These are phyloP conservation scores for Uromys caudimaculatus DNA, from an alignment of 2,797 vertebrate species.

Conservation along the genomic window DNA sequence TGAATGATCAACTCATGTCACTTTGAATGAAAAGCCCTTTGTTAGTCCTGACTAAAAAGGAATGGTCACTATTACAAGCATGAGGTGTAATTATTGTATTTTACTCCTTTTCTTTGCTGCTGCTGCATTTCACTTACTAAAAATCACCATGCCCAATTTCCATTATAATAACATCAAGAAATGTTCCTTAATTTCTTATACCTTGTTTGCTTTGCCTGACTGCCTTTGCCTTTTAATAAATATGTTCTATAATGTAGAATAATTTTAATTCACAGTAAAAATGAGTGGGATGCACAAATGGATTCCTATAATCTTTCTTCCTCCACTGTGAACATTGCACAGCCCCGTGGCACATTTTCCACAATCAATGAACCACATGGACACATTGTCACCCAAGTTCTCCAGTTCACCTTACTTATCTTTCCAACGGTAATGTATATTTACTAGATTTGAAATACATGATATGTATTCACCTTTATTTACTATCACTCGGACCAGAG, in stretches of 20 bases:
- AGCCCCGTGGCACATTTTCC: neutral
- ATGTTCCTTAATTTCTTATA: neutral
- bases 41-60: neutral
- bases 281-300: neutral
- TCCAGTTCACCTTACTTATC: neutral
- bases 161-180: neutral
- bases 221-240: neutral
- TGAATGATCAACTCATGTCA: conserved; percentile 13
- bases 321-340: neutral
- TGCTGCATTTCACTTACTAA: neutral
- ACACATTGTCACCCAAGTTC: neutral
- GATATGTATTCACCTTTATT: neutral
- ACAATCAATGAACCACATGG: neutral
- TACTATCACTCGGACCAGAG: neutral
- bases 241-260: neutral
- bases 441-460: neutral
- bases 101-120: neutral
- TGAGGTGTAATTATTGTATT: neutral
- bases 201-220: neutral
- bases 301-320: no score
- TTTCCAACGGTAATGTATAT: neutral
- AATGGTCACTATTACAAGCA: neutral
- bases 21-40: conserved; percentile 13
- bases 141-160: neutral
- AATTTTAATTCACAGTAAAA: neutral